phyloP scores from a whole-genome alignment of 2,113 vertebrate species.

The Falco punctatus region DNA sequence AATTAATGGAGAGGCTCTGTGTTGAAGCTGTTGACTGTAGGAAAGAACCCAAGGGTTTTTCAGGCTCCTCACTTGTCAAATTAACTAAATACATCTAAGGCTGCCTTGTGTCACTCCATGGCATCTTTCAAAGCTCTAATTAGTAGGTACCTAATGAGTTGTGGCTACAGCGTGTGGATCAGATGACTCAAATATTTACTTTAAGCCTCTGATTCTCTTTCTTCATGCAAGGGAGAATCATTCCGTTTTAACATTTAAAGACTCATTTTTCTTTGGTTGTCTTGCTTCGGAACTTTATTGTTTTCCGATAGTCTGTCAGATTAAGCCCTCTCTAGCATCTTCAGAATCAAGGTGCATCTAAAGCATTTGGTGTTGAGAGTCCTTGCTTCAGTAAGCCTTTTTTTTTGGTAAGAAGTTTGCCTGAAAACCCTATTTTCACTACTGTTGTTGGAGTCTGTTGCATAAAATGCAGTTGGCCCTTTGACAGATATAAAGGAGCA shows the following conservation, averaged over 20 bases:
- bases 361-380: not conserved
- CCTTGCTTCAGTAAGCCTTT: not conserved
- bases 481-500: not conserved
- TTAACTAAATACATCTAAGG: not conserved
- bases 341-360: not conserved
- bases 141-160: constrained; percentile 43
- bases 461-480: not conserved
- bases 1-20: constrained; percentile 40
- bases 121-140: constrained; percentile 46
- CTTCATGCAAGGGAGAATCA: not conserved
- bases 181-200: constrained; percentile 38
- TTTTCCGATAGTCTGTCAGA: not conserved
- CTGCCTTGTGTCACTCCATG: constrained; percentile 20
- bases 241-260: not conserved
- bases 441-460: not conserved
- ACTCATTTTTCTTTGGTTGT: not conserved
- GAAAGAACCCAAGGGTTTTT: constrained; percentile 36
- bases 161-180: not conserved
- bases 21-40: constrained; percentile 35
- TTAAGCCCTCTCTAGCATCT: not conserved
- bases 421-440: not conserved
- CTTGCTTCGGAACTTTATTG: not conserved
- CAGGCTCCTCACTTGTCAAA: constrained; percentile 5
- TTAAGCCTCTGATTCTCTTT: not conserved
- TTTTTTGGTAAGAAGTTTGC: not conserved